Base-by-base conservation (phyloP, 2,797 vertebrate genomes). In the Syngnathus acus region DNA sequence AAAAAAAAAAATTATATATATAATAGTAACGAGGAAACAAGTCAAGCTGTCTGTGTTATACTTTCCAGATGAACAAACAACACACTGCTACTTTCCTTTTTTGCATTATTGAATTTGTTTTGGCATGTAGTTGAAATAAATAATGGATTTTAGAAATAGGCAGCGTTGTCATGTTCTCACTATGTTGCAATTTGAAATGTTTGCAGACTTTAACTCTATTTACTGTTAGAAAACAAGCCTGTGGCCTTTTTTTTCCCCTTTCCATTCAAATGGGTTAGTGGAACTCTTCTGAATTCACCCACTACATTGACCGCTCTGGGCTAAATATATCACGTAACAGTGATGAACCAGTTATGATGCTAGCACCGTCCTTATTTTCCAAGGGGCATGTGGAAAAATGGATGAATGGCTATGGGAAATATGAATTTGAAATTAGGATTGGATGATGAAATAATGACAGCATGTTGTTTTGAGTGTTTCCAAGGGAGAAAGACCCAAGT, bases 161-260 rank as follows among this genome's bases (percentile, higher is more conserved):
- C 32, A 2, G 21, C 21, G 0, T 60, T 40, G 2, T 60, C 0
- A 4, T 42, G 9, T 43, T 23, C 40, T 62, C 39, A 42, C 39
- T 21, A 42, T 6, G 10, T 21, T 26, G 40, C 11, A 5, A 11
- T 62, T 11, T 43, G 9, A 43, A 23, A 23, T n/a, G 45, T 73
- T 67, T 64, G 37, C 67, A 63, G 60, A 40, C 55, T 66, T 38
- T 54, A 14, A n/a, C 21, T 38, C 13, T 66, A 67, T 72, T 70
- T 64, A 40, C 64, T 32, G 11, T 13, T 21, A n/a, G 11, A 70
- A 74, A 67, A 64, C 71, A 54, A 47, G 45, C 54, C 43, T 13
- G 1, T 51, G 64, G 40, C 39, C 39, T 64, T 39, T 60, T 71
- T 67, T 32, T 5, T 2, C 26, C 26, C 32, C 19, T 43, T 26